Evolutionary conservation across 2,888 invertebrate genomes (phyloP), one percentile per base, ranked within the genome.

Genomic region (Aporophyla lueneburgensis): DNA sequence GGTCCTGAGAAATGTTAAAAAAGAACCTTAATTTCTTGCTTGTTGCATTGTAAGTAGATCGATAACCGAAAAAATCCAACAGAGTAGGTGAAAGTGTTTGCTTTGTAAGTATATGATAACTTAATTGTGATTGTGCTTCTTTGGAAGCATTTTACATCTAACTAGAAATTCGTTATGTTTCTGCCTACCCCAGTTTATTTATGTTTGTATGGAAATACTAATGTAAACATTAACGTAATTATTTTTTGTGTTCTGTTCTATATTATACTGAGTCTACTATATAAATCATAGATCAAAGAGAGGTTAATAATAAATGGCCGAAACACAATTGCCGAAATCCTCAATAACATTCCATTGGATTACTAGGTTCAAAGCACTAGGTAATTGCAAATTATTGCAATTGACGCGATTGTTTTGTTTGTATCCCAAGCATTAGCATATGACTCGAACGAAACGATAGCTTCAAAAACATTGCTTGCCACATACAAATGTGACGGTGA

Each of bases 401-500:
- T 33, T 33, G 33, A 33, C 33, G 33, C 33, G 33, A 33, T 33
- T 33, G 33, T 33, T 33, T 33, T 33, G 33, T 33, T 33, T 33
- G 33, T 33, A 33, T 33, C 33, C 33, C 33, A 33, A 33, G 33
- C 33, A 33, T 33, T 33, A 33, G 33, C 66, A 33, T 51, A n/a
- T 33, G 49, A 33, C 21, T 67, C 19, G 5, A 27, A 67, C 73
- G 59, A 71, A 73, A 78, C 65, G 66, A 43, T 59, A n/a, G 61
- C 69, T 56, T 77, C 75, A 76, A 72, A 84, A 85, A 88, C 85
- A 85, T 86, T 84, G 86, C 85, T 68, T 33, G 74, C 69, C 83
- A 85, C 86, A 89, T 88, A 88, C 86, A 85, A 88, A 88, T 88
- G 78, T 74, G 46, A 70, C 65, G 56, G 27, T 67, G 81, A 83